Evolutionary conservation across 2,113 vertebrate species (phyloP).

Genomic region (Macroglossus sobrinus): DNA sequence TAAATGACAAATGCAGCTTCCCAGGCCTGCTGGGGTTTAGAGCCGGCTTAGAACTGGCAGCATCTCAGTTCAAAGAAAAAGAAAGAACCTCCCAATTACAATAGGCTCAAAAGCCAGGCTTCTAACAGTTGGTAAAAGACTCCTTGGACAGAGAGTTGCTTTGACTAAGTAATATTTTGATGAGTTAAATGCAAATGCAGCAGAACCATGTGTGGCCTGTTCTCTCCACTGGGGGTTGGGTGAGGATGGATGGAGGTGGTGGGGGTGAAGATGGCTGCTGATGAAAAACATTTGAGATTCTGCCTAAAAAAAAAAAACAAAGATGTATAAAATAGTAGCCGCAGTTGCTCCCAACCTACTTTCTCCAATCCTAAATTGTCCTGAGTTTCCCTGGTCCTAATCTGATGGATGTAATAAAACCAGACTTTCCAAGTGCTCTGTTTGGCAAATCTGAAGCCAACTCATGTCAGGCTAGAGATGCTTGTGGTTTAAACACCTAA

Average conservation of each 20-base stretch:
- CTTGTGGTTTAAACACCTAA: background rate
- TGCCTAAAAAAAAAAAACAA: background rate
- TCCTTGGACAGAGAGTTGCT: background rate
- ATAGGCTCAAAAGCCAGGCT: background rate
- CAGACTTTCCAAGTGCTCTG: background rate
- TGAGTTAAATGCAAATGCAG: conserved; percentile 27
- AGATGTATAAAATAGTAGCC: background rate
- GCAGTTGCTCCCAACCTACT: background rate
- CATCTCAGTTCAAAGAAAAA: conserved; percentile 14
- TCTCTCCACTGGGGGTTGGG: background rate
- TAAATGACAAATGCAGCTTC: background rate
- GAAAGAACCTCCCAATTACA: background rate
- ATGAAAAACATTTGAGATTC: background rate
- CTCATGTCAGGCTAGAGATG: background rate
- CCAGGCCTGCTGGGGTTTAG: background rate
- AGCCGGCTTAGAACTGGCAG: background rate
- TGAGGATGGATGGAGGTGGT: background rate
- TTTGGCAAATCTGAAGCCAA: background rate
- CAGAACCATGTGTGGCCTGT: background rate
- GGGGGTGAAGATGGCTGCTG: background rate
- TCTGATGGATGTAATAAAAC: background rate
- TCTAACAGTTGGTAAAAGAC: background rate
- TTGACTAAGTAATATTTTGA: conserved; percentile 9
- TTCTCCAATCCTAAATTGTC: background rate
- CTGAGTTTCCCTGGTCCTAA: background rate